These are phyloP conservation scores for Pterocles burchelli DNA, from an alignment of 2,113 vertebrate genomes.

Conservation along the genomic window DNA sequence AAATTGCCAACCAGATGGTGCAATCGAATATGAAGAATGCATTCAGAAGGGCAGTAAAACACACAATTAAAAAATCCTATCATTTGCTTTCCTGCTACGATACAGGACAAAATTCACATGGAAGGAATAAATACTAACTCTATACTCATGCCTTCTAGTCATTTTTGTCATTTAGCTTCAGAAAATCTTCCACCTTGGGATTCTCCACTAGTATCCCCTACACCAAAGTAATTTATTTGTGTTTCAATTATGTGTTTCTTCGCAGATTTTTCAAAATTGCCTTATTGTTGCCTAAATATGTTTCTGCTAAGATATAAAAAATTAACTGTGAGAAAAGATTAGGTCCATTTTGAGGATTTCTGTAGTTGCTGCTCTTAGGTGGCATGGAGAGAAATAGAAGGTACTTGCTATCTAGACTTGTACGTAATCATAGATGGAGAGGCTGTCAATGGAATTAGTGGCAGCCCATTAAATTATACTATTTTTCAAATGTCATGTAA, in stretches of 20 bases:
- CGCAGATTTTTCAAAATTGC: background rate
- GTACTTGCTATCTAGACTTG: background rate
- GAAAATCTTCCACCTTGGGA: background rate
- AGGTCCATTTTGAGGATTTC: background rate
- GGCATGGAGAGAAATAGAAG: background rate
- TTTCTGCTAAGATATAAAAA: background rate
- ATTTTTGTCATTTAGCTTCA: background rate
- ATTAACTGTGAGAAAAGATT: background rate
- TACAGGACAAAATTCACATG: background rate
- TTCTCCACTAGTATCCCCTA: background rate
- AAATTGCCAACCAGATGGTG: conserved; percentile 35
- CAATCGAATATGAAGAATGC: background rate
- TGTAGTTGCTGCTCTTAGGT: background rate
- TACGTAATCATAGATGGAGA: background rate
- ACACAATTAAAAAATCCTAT: background rate
- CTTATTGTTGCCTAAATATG: background rate
- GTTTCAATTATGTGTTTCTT: background rate
- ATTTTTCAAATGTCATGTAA: background rate
- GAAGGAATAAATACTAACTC: background rate
- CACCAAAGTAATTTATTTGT: background rate
- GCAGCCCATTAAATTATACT: background rate
- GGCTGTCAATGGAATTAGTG: background rate
- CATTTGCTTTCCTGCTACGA: background rate
- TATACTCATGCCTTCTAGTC: background rate
- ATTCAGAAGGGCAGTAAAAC: background rate